Evolutionary conservation across 2,888 invertebrate genomes (phyloP), one percentile per base, ranked within the genome.

Genomic region (Drosophila multiciliata): DNA sequence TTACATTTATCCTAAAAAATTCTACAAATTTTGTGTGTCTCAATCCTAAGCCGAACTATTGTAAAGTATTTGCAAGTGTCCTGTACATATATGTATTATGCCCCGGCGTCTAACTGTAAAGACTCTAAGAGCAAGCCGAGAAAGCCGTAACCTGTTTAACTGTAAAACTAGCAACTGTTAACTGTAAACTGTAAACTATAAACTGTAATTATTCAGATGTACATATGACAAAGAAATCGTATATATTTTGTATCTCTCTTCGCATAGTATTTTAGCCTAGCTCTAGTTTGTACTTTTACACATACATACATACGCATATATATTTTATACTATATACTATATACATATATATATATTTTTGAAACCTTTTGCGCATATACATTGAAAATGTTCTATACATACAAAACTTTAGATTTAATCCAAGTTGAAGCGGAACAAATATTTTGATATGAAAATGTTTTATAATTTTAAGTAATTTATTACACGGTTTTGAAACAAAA

Each of bases 401-500:
- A 60, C 48, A 69, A 49, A 55, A 57, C 36, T 20, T 45, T 69
- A 74, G 68, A 35, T 49, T 8, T 55, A 57, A 80, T 32, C 29
- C 35, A 53, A 66, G 38, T 59, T 60, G 52, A 71, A 54, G 45
- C 40, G 49, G 23, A 61, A 61, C 52, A 63, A 61, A 71, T 90
- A 85, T 87, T 89, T 90, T 90, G 81, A 86, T 85, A 88, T 79
- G 79, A 73, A 90, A 88, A 86, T 91, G 91, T 91, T 91, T 91
- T 91, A 82, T 91, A 90, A 80, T 91, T 89, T 86, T 90, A 90
- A 90, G 89, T 80, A 78, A 91, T 90, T 91, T 91, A 91, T 91
- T 91, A 61, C 70, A 83, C 79, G 79, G 76, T 70, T 23, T 61
- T 52, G 36, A 55, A 75, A 59, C 4, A 38, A 50, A 64, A 15